Conservation (phyloP, 2,113 vertebrate species). For the Suricata suricatta region DNA sequence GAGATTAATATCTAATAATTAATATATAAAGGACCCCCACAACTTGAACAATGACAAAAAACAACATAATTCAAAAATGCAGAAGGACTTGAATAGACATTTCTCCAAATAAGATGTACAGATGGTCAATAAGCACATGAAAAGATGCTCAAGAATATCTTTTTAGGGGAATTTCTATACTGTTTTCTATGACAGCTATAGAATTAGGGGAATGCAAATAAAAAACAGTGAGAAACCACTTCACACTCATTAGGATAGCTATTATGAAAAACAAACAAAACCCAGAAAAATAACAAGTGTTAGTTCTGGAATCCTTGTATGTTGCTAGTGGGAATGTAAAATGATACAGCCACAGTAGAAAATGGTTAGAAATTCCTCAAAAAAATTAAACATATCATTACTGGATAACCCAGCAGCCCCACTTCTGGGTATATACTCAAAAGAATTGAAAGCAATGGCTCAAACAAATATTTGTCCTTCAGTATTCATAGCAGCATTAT, state of each 20-base stretch:
- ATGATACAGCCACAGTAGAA: neutral
- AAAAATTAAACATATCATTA: neutral
- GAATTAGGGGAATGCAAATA: neutral
- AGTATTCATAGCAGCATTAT: neutral
- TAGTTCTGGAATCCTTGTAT: neutral
- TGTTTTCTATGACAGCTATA: neutral
- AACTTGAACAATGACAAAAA: neutral
- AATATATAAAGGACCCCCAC: neutral
- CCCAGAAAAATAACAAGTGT: neutral
- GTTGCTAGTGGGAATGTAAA: neutral
- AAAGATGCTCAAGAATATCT: neutral
- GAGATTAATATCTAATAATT: neutral
- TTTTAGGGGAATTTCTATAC: no score
- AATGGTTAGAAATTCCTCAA: neutral
- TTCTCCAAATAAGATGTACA: neutral
- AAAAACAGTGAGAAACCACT: neutral
- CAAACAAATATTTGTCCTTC: neutral
- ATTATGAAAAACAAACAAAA: neutral
- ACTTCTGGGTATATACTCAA: neutral
- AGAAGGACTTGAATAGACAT: neutral
- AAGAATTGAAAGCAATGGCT: neutral
- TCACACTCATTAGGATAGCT: neutral
- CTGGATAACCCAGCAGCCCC: neutral
- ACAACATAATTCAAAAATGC: neutral
- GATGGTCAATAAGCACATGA: neutral